phyloP scores from a whole-genome alignment of 2,113 vertebrate genomes.

The Trogon surrucura region DNA sequence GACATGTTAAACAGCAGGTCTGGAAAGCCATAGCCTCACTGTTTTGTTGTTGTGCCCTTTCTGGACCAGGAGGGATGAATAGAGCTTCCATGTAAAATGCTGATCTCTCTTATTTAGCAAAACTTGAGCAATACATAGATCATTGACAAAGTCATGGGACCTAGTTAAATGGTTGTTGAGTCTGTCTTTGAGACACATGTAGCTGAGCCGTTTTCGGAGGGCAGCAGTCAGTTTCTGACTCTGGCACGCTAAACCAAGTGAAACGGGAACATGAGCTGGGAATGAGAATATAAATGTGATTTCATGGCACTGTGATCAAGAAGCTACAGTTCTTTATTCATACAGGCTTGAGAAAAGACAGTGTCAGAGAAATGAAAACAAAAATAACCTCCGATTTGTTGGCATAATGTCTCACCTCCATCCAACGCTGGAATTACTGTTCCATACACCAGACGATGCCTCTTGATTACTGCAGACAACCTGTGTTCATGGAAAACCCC shows the following conservation, averaged over 20 bases:
- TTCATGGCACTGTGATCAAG: conserved; percentile 28
- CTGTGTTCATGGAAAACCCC: background rate
- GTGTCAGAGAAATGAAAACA: conserved; percentile 3
- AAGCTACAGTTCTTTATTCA: background rate
- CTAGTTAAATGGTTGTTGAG: background rate
- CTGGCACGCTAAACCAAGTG: background rate
- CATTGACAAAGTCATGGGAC: background rate
- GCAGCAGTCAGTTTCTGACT: background rate
- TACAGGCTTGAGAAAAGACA: background rate
- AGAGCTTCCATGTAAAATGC: background rate
- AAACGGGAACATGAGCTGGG: background rate
- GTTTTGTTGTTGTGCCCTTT: background rate
- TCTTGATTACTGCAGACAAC: background rate
- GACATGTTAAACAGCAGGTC: background rate
- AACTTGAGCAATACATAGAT: background rate
- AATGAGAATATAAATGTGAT: conserved; percentile 37
- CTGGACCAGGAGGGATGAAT: background rate
- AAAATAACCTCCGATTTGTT: background rate
- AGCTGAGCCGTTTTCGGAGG: background rate
- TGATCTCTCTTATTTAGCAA: background rate
- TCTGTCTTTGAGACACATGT: background rate
- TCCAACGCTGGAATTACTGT: background rate
- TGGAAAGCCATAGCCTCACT: background rate
- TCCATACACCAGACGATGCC: background rate
- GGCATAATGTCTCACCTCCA: conserved; percentile 3